These are phyloP conservation scores for Eulemur mongoz DNA, from an alignment of 2,797 vertebrate species.

Conservation along the genomic window DNA sequence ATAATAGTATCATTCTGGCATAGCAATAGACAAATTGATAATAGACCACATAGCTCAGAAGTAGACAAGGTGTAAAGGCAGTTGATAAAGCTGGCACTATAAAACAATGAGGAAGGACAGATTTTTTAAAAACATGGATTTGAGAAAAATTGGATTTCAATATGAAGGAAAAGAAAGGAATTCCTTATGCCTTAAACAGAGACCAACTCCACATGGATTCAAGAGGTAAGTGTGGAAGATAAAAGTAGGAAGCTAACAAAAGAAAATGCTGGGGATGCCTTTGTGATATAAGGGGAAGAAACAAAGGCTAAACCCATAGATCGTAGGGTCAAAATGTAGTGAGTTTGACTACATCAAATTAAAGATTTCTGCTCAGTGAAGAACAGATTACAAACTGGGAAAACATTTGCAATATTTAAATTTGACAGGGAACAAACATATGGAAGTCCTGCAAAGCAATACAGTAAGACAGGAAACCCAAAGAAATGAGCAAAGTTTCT, in stretches of 20 bases:
- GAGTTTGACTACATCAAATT: not conserved
- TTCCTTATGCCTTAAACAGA: not conserved
- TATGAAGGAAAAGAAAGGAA: constrained; percentile 4
- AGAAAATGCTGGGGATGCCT: not conserved
- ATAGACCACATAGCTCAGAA: not conserved
- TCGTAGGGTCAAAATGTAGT: not conserved
- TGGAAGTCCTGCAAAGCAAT: not conserved
- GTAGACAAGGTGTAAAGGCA: not conserved
- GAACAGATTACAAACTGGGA: not conserved
- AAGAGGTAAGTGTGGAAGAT: not conserved
- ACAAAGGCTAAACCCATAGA: not conserved
- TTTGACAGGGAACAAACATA: not conserved
- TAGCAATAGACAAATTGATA: not conserved
- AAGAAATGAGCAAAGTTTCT: constrained; percentile 9
- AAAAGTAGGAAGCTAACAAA: not conserved
- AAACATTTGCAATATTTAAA: not conserved
- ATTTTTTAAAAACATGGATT: not conserved
- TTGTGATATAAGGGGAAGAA: not conserved
- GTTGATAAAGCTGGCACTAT: not conserved
- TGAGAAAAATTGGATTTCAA: not conserved
- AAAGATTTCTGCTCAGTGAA: not conserved
- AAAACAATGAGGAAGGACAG: not conserved
- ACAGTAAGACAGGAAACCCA: not conserved
- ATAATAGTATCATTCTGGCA: not conserved
- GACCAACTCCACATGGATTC: not conserved